Conservation (phyloP, 2,888 invertebrate species). For the Drosophila lutescens region DNA sequence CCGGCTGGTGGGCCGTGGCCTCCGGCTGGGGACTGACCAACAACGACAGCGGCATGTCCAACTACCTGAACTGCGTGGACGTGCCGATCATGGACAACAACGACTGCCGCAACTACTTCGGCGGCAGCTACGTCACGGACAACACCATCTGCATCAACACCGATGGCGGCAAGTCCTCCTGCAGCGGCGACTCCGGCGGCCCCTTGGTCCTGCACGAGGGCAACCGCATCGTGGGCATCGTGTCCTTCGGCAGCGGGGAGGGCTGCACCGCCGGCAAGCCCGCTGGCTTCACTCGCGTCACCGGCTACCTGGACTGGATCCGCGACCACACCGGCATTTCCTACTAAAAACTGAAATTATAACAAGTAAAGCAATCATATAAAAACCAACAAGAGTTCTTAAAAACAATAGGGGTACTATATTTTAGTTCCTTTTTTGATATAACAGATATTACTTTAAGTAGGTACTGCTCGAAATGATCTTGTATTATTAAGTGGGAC, state of each 20-base stretch:
- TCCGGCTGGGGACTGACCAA: slow-evolving; percentile 84
- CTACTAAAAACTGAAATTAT: slow-evolving; percentile 3
- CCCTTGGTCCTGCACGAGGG: slow-evolving; percentile 56
- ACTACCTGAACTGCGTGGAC: slow-evolving; percentile 72
- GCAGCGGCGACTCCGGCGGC: slow-evolving; percentile 74
- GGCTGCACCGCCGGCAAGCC: slow-evolving; percentile 51
- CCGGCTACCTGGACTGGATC: slow-evolving; percentile 45
- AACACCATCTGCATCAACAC: slow-evolving; percentile 61
- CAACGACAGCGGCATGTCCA: slow-evolving; percentile 42
- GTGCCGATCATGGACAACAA: slow-evolving; percentile 73
- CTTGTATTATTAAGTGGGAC: no score
- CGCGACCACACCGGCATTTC: slow-evolving; percentile 33
- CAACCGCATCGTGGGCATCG: slow-evolving; percentile 55
- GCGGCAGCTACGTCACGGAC: slow-evolving; percentile 22
- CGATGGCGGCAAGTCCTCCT: slow-evolving; percentile 52
- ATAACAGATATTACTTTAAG: no score
- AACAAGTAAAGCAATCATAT: background rate
- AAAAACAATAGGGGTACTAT: no score
- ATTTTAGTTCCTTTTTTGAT: no score
- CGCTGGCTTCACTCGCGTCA: slow-evolving; percentile 53
- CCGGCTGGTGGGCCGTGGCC: slow-evolving; percentile 71
- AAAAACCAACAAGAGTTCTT: background rate
- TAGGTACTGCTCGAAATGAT: no score
- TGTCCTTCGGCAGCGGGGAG: slow-evolving; percentile 41
- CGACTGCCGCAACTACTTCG: slow-evolving; percentile 67